Evolutionary conservation across 1,140 invertebrate species (phyloP), one percentile per base, ranked within the genome.

Genomic region (Neotoxoptera formosana): DNA sequence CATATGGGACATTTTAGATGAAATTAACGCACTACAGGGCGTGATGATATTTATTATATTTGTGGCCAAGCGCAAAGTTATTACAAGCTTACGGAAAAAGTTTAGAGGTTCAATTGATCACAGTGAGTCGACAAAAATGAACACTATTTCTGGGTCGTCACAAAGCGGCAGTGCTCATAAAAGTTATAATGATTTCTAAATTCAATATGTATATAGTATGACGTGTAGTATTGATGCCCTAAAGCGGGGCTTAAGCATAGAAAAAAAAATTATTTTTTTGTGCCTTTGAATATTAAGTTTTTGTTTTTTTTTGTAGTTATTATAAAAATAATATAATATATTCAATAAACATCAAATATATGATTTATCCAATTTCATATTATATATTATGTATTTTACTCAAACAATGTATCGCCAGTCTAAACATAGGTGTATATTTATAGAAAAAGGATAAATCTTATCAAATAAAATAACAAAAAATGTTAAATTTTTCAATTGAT

Each of bases 11-110:
- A 94, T 97, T 21, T 95, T 96, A 0, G 96, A 97, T 94, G 93
- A 97, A 81, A 95, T 96, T 2, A 97, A 97, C 94, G 96, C 96
- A 2, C 95, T 96, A 7, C 94, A 97, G 93, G 97, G 97, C 30
- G 94, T 97, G 4, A 96, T 97, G 93, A 97, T 97, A 51, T 97
- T 97, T 95, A 94, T 97, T 48, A 96, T 97, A 93, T 97, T 97
- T 94, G 97, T 97, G 0, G 97, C 96, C 95, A 97, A 97, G 94
- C 95, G 96, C 23, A 90, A 93, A 30, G 93, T 94, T 30, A 48
- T 94, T 36, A 81, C 7, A 7, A 89, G 45, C 23, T 87, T 94
- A 56, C 48, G 53, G 21, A 87, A 67, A 48, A 94, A 76, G 41
- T 23, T 94, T 23, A n/a, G 30, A 7, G 47, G 76, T 41, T n/a